phyloP scores from a whole-genome alignment of 2,797 vertebrate species.

The Salmo trutta region DNA sequence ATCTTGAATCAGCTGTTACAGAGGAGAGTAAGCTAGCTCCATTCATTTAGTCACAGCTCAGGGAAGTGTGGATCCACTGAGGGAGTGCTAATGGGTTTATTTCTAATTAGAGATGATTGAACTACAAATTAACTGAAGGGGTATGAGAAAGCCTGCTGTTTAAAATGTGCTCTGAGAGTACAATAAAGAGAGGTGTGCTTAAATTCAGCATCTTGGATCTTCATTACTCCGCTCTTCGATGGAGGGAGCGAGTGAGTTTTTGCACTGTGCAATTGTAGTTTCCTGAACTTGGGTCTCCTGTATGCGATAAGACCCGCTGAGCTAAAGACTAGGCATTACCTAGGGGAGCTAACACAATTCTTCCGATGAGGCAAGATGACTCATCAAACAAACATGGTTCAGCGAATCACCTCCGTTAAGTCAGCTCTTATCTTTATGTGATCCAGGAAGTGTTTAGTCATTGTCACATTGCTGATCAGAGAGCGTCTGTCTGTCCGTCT shows the following conservation, averaged over 20 bases:
- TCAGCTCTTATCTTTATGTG: conserved; percentile 31
- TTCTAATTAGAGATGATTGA: conserved; percentile 6
- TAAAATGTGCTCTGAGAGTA: conserved; percentile 2
- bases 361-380: not conserved
- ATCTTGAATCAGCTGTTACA: not conserved
- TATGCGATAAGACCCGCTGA: not conserved
- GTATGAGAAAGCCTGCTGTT: not conserved
- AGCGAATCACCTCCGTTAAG: conserved; percentile 8
- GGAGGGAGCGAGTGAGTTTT: not conserved
- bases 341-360: not conserved
- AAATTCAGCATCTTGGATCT: not conserved
- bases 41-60: not conserved
- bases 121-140: not conserved
- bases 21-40: not conserved
- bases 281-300: conserved; percentile 13
- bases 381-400: not conserved
- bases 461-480: conserved; percentile 67
- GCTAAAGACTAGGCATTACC: not conserved
- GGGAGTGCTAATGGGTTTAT: not conserved
- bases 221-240: not conserved
- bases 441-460: conserved; percentile 45
- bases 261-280: not conserved
- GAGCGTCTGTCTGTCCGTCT: conserved; percentile 33
- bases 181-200: not conserved
- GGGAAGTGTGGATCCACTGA: not conserved